Conservation (phyloP, 2,888 invertebrate species). For the Drosophila nigricruria region DNA sequence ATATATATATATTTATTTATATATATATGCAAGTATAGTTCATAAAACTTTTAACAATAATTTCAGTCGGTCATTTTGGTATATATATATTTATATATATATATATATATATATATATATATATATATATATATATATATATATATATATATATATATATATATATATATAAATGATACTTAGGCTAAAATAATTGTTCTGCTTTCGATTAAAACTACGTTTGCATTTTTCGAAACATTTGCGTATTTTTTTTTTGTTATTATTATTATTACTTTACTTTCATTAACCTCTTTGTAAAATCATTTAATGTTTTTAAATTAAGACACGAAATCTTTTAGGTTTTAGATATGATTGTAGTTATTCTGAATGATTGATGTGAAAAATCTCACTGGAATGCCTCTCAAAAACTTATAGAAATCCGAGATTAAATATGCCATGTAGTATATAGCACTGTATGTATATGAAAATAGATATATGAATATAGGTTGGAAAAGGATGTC, state of each 20-base stretch:
- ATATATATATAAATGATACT: conserved; percentile 59
- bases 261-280: conserved; percentile 26
- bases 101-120: conserved; percentile 65
- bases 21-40: conserved; percentile 77
- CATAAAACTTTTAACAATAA: conserved; percentile 83
- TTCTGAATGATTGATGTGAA: conserved; percentile 63
- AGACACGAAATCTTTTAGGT: conserved; percentile 73
- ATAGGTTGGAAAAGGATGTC: conserved; percentile 31
- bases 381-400: conserved; percentile 38
- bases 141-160: conserved; percentile 44
- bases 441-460: not conserved
- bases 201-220: conserved; percentile 51
- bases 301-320: conserved; percentile 68
- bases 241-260: conserved; percentile 17
- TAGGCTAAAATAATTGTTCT: conserved; percentile 65
- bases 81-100: conserved; percentile 61
- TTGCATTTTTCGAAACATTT: conserved; percentile 49
- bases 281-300: conserved; percentile 52
- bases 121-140: conserved; percentile 55
- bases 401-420: conserved; percentile 26
- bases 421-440: too few relatives aligned
- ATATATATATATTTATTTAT: conserved; percentile 72
- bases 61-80: conserved; percentile 83
- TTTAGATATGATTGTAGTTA: conserved; percentile 74
- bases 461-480: not conserved